A percentile compares a stretch with the other conserved stretches of the same genome.
Conservation (phyloP, 1,140 invertebrate species). For the Aradophagus sp. region DNA sequence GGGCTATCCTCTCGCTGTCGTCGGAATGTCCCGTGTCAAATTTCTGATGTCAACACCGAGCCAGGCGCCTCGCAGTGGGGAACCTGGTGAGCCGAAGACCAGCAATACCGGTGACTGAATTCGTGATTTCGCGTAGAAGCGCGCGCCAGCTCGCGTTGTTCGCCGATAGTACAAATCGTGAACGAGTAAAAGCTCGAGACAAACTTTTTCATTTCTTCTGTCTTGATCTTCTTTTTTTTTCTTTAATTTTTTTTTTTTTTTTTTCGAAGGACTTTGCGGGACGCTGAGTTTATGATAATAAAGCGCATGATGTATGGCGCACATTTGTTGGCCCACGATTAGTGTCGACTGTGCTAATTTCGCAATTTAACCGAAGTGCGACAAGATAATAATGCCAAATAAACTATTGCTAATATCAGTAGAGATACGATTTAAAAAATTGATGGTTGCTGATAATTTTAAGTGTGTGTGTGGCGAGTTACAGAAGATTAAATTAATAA, state of each 20-base stretch:
- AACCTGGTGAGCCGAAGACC: constrained; percentile 23
- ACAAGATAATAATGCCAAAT: constrained; percentile 36
- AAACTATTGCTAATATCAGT: constrained; percentile 1
- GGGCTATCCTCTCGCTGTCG: constrained; percentile 37
- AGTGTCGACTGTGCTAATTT: constrained; percentile 38
- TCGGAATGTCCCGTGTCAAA: constrained; percentile 61
- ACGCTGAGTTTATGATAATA: constrained; percentile 45
- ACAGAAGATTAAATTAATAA: too few relatives aligned
- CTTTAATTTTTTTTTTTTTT: constrained; percentile 16
- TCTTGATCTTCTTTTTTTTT: too few relatives aligned
- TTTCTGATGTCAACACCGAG: constrained; percentile 59
- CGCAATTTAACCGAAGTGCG: constrained; percentile 11
- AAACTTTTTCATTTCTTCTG: constrained; percentile 11
- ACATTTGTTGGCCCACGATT: constrained; percentile 20
- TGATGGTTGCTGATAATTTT: neutral
- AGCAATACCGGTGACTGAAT: constrained; percentile 47
- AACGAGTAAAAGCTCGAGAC: constrained; percentile 19
- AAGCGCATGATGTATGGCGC: constrained; percentile 28
- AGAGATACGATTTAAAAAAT: neutral
- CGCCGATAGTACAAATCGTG: constrained; percentile 30
- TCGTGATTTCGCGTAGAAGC: constrained; percentile 57
- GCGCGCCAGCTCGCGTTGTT: constrained; percentile 53
- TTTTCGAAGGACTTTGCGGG: constrained; percentile 31
- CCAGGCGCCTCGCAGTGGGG: constrained; percentile 56
- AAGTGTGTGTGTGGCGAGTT: too few relatives aligned